These are phyloP conservation scores for Lasioglossum marginatum DNA, from an alignment of 2,888 invertebrate genomes.

Conservation along the genomic window DNA sequence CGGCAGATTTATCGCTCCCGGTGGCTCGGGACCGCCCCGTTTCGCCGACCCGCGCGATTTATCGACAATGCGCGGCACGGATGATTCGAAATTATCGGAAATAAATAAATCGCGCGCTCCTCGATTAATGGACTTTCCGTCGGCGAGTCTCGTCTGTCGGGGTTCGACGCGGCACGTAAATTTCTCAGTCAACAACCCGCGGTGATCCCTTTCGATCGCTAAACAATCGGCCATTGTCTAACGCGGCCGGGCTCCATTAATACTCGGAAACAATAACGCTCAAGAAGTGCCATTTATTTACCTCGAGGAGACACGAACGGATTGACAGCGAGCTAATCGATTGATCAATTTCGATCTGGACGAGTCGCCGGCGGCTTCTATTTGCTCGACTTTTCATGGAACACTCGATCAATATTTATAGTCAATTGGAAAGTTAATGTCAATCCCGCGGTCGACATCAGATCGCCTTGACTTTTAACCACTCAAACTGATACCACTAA, in stretches of 20 bases:
- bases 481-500: not conserved
- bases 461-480: not conserved
- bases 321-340: not conserved
- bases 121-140: slow-evolving; percentile 3
- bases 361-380: not conserved
- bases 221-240: not conserved
- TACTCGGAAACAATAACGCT: not conserved
- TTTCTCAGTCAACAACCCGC: slow-evolving; percentile 2
- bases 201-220: not conserved
- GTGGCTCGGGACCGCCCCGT: not conserved
- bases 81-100: not conserved
- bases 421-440: not conserved
- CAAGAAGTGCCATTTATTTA: not conserved
- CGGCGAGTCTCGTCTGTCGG: not conserved
- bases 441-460: not conserved
- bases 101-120: not conserved
- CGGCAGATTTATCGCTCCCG: not conserved
- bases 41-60: not conserved
- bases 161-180: not conserved
- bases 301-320: not conserved
- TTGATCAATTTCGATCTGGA: not conserved
- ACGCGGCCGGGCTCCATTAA: not conserved
- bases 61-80: not conserved
- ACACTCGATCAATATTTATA: not conserved
- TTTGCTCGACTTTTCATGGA: not conserved